Conservation (phyloP, 30 jellyfish, hydroid and myxozoan species). For the Hydractinia symbiolongicarpus region DNA sequence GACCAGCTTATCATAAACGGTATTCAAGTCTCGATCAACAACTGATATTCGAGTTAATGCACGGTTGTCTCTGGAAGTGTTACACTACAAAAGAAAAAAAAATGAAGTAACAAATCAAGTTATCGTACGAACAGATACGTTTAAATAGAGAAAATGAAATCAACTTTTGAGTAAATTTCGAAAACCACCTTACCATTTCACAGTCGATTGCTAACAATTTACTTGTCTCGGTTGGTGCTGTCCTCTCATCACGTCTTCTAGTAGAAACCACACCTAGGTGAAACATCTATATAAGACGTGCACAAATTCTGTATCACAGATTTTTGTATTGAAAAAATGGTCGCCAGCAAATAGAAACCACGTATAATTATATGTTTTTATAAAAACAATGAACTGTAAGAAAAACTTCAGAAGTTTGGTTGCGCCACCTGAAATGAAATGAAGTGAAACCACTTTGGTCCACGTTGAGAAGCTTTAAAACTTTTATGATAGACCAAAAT, state of each 20-base stretch:
- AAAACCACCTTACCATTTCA: constrained; percentile 60
- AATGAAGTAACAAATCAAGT: background rate
- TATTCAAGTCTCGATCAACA: constrained; percentile 47
- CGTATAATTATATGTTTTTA: too few species aligned
- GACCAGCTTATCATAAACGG: constrained; percentile 74
- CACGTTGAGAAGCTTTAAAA: too few species aligned
- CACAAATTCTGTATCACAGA: too few species aligned
- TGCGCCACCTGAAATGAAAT: too few species aligned
- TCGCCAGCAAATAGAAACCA: too few species aligned
- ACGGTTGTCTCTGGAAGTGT: constrained; percentile 31
- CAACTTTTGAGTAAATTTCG: background rate
- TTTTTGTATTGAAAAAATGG: background rate
- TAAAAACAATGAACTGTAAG: too few species aligned
- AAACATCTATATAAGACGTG: background rate
- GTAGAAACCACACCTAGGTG: constrained; percentile 33
- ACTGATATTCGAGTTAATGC: constrained; percentile 71
- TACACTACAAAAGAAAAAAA: constrained; percentile 42
- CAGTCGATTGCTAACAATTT: constrained; percentile 76
- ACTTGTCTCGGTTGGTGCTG: constrained; percentile 16
- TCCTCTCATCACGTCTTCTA: constrained; percentile 23
- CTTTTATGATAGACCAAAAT: too few species aligned
- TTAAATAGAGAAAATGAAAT: background rate
- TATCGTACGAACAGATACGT: background rate
- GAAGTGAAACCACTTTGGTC: too few species aligned
- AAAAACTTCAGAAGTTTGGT: too few species aligned